Evolutionary conservation across 2,797 vertebrate species (phyloP).

Genomic region (Cynodonichthys magdalenae): DNA sequence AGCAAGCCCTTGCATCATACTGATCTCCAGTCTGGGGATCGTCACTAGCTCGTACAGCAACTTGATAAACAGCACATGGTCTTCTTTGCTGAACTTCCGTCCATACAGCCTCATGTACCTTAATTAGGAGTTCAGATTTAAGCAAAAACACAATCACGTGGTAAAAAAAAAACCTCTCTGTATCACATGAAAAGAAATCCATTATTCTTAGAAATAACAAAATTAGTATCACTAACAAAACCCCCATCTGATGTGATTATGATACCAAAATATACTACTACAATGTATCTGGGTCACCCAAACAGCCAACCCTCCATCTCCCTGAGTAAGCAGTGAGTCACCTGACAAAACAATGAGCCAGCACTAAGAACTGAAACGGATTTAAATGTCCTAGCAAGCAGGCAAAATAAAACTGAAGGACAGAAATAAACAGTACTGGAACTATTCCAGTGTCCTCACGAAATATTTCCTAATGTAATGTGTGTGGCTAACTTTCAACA

Average conservation of each 20-base stretch:
- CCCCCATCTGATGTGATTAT: slow-evolving; percentile 8
- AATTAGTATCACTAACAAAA: slow-evolving; percentile 16
- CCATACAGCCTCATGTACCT: slow-evolving; percentile 97
- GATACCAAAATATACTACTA: slow-evolving; percentile 45
- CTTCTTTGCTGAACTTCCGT: slow-evolving; percentile 97
- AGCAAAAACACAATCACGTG: not conserved
- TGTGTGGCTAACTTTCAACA: not conserved
- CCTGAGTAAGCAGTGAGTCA: slow-evolving; percentile 68
- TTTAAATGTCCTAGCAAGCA: slow-evolving; percentile 53
- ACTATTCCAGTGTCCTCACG: slow-evolving; percentile 23
- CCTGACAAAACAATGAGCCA: slow-evolving; percentile 52
- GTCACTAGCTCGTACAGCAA: slow-evolving; percentile 95
- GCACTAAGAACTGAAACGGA: slow-evolving; percentile 59
- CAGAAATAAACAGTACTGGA: slow-evolving; percentile 32
- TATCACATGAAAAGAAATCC: not conserved
- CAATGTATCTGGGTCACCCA: slow-evolving; percentile 68
- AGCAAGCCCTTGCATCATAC: slow-evolving; percentile 97
- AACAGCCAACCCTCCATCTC: slow-evolving; percentile 68
- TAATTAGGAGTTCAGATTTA: slow-evolving; percentile 42
- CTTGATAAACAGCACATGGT: slow-evolving; percentile 97
- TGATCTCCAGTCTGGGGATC: slow-evolving; percentile 94
- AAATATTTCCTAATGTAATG: not conserved
- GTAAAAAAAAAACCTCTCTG: not conserved
- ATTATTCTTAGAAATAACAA: not conserved
- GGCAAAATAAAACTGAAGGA: slow-evolving; percentile 36